These are phyloP conservation scores for Drosophila teissieri DNA, from an alignment of 1,140 invertebrate genomes.

Conservation along the genomic window DNA sequence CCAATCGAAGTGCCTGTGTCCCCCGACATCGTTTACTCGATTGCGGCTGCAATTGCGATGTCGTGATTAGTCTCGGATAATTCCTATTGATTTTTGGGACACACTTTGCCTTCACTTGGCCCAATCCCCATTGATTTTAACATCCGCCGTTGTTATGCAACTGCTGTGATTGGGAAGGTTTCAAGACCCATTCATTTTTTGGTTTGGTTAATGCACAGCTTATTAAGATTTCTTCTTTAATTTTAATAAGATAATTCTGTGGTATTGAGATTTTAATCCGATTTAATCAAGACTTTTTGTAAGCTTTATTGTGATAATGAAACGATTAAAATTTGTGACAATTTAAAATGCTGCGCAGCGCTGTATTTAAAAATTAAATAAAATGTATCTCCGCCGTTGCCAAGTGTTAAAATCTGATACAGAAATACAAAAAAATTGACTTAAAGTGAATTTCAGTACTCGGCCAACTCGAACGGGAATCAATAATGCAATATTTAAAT, in stretches of 20 bases:
- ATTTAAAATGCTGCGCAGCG: too few relatives aligned
- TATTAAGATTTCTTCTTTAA: background rate
- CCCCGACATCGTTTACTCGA: slow-evolving; percentile 5
- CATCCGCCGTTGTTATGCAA: background rate
- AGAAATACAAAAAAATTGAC: background rate
- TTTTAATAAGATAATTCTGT: background rate
- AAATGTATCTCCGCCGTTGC: too few relatives aligned
- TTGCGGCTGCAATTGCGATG: slow-evolving; percentile 8
- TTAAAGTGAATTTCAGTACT: slow-evolving; percentile 13
- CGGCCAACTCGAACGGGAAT: slow-evolving; percentile 14
- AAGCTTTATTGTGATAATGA: too few relatives aligned
- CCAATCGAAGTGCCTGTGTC: background rate
- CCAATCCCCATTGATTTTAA: background rate
- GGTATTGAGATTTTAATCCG: too few relatives aligned
- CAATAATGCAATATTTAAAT: slow-evolving; percentile 38
- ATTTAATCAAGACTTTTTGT: too few relatives aligned
- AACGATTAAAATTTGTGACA: too few relatives aligned
- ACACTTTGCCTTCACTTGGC: background rate
- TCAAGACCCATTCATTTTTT: background rate
- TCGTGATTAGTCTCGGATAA: slow-evolving; percentile 14
- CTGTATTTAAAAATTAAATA: too few relatives aligned
- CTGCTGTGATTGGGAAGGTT: background rate
- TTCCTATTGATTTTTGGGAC: slow-evolving; percentile 7
- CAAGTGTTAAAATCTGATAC: background rate
- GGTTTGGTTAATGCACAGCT: too few relatives aligned